A percentile compares a stretch with the other conserved stretches of the same genome.
Evolutionary conservation across 1,140 invertebrate species (phyloP).

Genomic region (Trigoniulus corallinus): DNA sequence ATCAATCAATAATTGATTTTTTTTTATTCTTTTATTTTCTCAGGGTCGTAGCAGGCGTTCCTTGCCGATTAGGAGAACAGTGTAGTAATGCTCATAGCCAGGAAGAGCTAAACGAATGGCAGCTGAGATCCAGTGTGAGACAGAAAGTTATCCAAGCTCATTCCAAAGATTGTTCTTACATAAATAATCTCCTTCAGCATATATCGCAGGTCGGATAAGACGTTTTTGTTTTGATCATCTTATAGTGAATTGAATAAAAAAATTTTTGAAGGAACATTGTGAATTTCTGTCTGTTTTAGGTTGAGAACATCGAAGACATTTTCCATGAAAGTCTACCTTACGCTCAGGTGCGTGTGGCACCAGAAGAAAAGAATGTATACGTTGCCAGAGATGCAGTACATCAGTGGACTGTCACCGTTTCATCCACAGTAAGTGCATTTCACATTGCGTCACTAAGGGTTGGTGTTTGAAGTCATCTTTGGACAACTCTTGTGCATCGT

Average conservation of each 20-base stretch:
- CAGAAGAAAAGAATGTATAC: background rate
- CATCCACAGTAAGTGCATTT: background rate
- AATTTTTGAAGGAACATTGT: background rate
- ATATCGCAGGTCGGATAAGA: background rate
- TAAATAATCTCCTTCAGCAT: background rate
- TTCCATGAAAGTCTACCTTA: conserved; percentile 9
- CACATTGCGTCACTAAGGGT: background rate
- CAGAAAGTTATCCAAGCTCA: conserved; percentile 35
- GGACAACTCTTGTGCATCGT: no score
- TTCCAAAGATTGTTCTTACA: conserved; percentile 14
- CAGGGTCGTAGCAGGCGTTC: conserved; percentile 31
- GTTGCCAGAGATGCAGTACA: background rate
- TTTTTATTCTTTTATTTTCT: no score
- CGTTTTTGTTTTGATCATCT: no score
- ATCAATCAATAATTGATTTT: no score
- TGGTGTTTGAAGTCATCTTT: conserved; percentile 3
- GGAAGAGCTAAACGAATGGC: conserved; percentile 56
- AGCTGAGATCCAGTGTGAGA: conserved; percentile 47
- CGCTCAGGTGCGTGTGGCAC: background rate
- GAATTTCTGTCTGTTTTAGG: background rate
- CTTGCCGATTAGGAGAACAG: conserved; percentile 46
- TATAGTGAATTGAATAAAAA: background rate
- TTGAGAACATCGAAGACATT: background rate
- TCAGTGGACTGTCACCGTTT: background rate
- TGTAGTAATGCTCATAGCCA: conserved; percentile 57